Evolutionary conservation across 2,888 invertebrate species (phyloP).

Genomic region (Axea sp.): DNA sequence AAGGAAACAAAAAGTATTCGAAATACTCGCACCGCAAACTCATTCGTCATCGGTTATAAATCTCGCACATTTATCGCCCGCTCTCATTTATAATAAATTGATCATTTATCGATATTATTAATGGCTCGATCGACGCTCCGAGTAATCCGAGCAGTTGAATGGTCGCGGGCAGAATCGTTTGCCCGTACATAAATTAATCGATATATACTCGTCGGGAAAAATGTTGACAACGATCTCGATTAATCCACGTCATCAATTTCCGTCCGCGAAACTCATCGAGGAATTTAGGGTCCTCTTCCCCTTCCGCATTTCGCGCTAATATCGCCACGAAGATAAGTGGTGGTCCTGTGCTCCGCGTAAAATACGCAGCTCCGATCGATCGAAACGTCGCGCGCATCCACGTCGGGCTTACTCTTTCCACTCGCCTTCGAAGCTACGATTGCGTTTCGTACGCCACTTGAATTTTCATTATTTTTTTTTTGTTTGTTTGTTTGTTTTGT

Average conservation of each 20-base stretch:
- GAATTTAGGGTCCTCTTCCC: conserved; percentile 34
- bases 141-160: not conserved
- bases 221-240: conserved; percentile 45
- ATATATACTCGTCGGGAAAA: conserved; percentile 25
- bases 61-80: too few relatives aligned
- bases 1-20: too few relatives aligned
- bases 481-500: too few relatives aligned
- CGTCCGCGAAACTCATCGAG: conserved; percentile 35
- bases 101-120: conserved; percentile 33
- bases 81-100: conserved; percentile 11
- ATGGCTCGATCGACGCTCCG: not conserved
- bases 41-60: too few relatives aligned
- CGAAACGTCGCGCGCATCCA: conserved; percentile 74
- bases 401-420: conserved; percentile 68
- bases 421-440: conserved; percentile 32
- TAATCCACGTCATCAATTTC: conserved; percentile 48
- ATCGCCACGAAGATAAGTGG: conserved; percentile 38
- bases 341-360: conserved; percentile 61
- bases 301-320: conserved; percentile 32
- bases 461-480: too few relatives aligned
- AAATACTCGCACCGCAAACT: too few relatives aligned
- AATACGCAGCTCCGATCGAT: conserved; percentile 71
- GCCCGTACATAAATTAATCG: conserved; percentile 24
- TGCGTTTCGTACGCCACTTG: not conserved
- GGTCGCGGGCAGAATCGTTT: not conserved